These are phyloP conservation scores for Goniozus legneri DNA, from an alignment of 1,140 invertebrate species.

Conservation along the genomic window DNA sequence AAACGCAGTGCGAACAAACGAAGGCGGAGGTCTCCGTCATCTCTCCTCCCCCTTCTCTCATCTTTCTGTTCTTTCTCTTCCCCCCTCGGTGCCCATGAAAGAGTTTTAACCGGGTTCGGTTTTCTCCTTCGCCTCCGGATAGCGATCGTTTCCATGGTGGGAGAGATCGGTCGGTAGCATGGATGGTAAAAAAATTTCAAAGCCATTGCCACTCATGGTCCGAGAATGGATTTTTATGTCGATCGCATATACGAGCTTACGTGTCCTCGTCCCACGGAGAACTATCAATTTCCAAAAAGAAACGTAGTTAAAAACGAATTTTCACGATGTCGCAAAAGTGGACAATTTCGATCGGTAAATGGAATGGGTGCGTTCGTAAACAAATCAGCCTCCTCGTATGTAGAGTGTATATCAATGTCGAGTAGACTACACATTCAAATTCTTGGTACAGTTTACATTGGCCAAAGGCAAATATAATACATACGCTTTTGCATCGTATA, in stretches of 20 bases:
- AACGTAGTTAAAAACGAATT: no score
- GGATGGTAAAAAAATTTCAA: conserved; percentile 14
- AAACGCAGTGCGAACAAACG: conserved; percentile 18
- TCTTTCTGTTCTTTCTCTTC: neutral
- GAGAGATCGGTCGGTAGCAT: conserved; percentile 18
- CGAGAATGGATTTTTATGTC: conserved; percentile 22
- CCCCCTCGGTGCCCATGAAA: conserved; percentile 11
- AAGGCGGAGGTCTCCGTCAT: conserved; percentile 6
- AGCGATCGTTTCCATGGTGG: conserved; percentile 24
- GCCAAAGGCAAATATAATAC: no score
- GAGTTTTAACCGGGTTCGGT: conserved; percentile 28
- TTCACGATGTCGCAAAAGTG: no score
- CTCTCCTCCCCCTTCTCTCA: neutral
- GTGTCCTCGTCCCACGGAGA: no score
- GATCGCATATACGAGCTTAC: neutral
- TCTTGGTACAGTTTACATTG: no score
- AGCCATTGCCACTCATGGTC: conserved; percentile 14
- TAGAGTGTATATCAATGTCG: no score
- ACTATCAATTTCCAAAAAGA: no score
- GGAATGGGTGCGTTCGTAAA: no score
- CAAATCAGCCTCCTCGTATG: no score
- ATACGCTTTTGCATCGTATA: no score
- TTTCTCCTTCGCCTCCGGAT: conserved; percentile 28
- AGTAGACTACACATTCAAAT: no score
- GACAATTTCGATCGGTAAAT: no score